Percentiles rank a stretch among this genome's conserved stretches.
phyloP scores from a whole-genome alignment of 2,888 invertebrate genomes.

The Lasioglossum oenotherae region DNA sequence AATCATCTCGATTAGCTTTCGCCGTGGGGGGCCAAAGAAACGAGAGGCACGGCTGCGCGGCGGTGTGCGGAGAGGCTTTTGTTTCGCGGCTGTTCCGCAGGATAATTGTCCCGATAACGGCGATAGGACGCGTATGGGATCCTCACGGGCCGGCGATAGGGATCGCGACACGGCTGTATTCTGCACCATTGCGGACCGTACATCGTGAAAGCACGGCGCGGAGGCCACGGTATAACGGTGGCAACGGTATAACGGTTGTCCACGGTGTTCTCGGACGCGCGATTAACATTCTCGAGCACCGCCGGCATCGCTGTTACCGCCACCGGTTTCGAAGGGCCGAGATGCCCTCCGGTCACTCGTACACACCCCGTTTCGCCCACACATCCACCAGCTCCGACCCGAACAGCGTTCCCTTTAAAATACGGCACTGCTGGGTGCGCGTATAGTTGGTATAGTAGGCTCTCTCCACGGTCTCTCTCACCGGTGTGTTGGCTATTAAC shows the following conservation, averaged over 20 bases:
- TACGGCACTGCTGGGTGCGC: constrained; percentile 58
- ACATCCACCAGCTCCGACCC: not conserved
- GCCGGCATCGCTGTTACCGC: constrained; percentile 19
- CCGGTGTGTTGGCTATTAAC: constrained; percentile 69
- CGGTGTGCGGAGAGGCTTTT: constrained; percentile 12
- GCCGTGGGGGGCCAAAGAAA: constrained; percentile 10
- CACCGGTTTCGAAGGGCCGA: constrained; percentile 20
- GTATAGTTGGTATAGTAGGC: constrained; percentile 32
- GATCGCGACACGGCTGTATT: constrained; percentile 44
- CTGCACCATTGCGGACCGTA: constrained; percentile 57
- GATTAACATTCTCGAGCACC: constrained; percentile 47
- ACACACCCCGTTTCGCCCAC: constrained; percentile 18
- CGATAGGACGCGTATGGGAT: constrained; percentile 40
- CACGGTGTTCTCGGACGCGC: constrained; percentile 51
- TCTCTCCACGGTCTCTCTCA: constrained; percentile 28
- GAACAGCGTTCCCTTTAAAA: constrained; percentile 59
- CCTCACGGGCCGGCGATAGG: constrained; percentile 42
- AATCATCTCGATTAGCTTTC: constrained; percentile 7
- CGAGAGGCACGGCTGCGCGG: not conserved
- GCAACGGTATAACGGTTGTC: constrained; percentile 32
- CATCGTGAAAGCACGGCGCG: constrained; percentile 42
- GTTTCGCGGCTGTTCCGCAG: constrained; percentile 27
- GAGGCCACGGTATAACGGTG: constrained; percentile 38
- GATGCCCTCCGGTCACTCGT: constrained; percentile 48
- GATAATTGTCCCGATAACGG: constrained; percentile 52